These are phyloP conservation scores for Carassius gibelio DNA, from an alignment of 2,113 vertebrate species.

Conservation along the genomic window DNA sequence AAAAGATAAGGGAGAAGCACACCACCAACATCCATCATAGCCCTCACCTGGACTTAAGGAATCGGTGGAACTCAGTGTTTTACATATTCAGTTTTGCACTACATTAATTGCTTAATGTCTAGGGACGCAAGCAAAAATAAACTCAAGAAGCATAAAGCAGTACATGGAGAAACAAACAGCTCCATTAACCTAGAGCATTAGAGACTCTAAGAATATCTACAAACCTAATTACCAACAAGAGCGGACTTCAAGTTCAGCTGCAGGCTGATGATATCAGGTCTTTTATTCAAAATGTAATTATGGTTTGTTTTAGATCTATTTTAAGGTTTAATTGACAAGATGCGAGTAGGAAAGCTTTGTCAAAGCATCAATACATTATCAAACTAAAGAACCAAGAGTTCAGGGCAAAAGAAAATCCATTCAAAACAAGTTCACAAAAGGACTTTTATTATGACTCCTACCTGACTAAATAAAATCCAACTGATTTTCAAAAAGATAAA, in stretches of 20 bases:
- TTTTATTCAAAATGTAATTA: constrained; percentile 30
- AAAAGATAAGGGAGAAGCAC: not conserved
- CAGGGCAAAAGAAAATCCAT: not conserved
- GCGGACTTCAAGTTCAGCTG: constrained; percentile 10
- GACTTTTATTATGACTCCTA: not conserved
- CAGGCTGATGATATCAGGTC: constrained; percentile 29
- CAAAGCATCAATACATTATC: not conserved
- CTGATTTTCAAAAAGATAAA: not conserved
- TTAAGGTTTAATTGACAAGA: not conserved
- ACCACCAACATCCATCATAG: not conserved
- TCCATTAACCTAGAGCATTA: not conserved
- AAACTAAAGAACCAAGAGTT: not conserved
- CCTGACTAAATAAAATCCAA: not conserved
- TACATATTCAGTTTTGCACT: not conserved
- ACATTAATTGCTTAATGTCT: not conserved
- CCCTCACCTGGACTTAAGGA: not conserved
- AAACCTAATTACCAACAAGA: constrained; percentile 38
- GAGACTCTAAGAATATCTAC: constrained; percentile 22
- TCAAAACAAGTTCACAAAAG: not conserved
- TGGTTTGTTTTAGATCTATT: constrained; percentile 19
- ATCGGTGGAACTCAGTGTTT: not conserved
- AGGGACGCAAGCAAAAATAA: not conserved
- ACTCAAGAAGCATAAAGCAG: not conserved
- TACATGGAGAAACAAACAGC: not conserved
- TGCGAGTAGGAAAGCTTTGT: not conserved